Percentiles rank a stretch among this genome's conserved stretches.
These are phyloP conservation scores for Syngnathus floridae DNA, from an alignment of 2,113 vertebrate genomes.

Conservation along the genomic window DNA sequence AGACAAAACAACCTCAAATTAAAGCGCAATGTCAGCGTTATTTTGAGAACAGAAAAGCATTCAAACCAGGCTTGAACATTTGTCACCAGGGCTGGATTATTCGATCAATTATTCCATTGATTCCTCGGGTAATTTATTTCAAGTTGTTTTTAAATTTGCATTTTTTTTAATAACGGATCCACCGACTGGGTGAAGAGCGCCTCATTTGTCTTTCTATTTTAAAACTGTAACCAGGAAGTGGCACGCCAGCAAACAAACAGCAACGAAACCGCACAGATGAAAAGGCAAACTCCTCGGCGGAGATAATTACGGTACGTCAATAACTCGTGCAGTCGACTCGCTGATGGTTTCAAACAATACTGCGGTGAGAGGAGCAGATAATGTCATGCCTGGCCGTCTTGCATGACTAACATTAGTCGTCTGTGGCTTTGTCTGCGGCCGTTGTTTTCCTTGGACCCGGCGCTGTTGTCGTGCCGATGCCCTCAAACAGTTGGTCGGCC, in stretches of 20 bases:
- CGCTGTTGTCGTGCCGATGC: constrained; percentile 15
- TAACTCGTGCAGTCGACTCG: constrained; percentile 27
- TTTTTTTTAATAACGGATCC: neutral
- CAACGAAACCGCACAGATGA: neutral
- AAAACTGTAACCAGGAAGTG: neutral
- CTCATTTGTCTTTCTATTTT: neutral
- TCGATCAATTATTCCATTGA: too few species aligned
- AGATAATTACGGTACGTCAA: constrained; percentile 33
- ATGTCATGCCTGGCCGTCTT: neutral
- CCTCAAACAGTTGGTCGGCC: constrained; percentile 42
- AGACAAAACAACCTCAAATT: constrained; percentile 19
- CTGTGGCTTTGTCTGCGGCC: constrained; percentile 28
- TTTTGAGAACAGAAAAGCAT: constrained; percentile 10
- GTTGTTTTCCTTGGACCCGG: constrained; percentile 30
- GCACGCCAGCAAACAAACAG: neutral
- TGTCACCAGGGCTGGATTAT: neutral
- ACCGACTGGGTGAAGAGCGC: neutral
- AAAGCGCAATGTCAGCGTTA: constrained; percentile 9
- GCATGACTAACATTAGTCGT: constrained; percentile 10
- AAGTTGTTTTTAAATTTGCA: too few species aligned
- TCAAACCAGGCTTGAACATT: neutral
- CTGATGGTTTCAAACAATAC: constrained; percentile 18
- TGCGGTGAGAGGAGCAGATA: constrained; percentile 13
- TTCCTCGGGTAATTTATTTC: too few species aligned
- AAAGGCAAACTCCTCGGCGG: neutral